Evolutionary conservation across 2,888 invertebrate genomes (phyloP).

Genomic region (Ectemnius continuus): DNA sequence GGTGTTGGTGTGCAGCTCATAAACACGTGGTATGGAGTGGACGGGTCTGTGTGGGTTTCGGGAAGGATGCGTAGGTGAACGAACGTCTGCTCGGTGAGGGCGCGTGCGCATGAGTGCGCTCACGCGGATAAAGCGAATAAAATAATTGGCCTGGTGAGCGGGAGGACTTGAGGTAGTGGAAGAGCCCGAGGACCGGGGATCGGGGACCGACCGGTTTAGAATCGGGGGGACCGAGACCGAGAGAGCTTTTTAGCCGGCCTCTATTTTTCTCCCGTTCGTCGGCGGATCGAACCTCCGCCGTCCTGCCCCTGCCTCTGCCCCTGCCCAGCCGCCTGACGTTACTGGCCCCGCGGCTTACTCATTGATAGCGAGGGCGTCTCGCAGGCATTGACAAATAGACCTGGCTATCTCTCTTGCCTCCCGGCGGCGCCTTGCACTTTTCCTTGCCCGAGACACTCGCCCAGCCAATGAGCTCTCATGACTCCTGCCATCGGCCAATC

Average conservation of each 20-base stretch:
- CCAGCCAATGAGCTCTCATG: too few relatives aligned
- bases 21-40: slow-evolving; percentile 44
- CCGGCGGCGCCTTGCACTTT: too few relatives aligned
- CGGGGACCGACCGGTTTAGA: neutral
- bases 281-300: neutral
- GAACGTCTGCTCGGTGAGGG: slow-evolving; percentile 40
- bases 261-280: neutral
- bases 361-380: slow-evolving; percentile 15
- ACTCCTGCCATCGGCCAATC: too few relatives aligned
- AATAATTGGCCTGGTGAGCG: slow-evolving; percentile 44
- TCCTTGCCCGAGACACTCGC: too few relatives aligned
- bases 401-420: slow-evolving; percentile 8
- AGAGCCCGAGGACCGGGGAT: neutral
- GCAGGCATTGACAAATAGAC: slow-evolving; percentile 16
- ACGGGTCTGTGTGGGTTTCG: slow-evolving; percentile 25
- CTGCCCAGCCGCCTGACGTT: too few relatives aligned
- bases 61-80: slow-evolving; percentile 53
- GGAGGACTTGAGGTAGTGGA: slow-evolving; percentile 4
- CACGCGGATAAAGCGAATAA: slow-evolving; percentile 48
- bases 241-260: neutral
- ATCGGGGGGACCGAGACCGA: neutral
- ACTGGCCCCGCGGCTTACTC: neutral
- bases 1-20: slow-evolving; percentile 20
- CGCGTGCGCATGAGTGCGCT: slow-evolving; percentile 5
- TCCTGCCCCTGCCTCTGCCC: too few relatives aligned